Conservation (phyloP, 2,113 vertebrate species). For the Forbesichthys papilliferus region DNA sequence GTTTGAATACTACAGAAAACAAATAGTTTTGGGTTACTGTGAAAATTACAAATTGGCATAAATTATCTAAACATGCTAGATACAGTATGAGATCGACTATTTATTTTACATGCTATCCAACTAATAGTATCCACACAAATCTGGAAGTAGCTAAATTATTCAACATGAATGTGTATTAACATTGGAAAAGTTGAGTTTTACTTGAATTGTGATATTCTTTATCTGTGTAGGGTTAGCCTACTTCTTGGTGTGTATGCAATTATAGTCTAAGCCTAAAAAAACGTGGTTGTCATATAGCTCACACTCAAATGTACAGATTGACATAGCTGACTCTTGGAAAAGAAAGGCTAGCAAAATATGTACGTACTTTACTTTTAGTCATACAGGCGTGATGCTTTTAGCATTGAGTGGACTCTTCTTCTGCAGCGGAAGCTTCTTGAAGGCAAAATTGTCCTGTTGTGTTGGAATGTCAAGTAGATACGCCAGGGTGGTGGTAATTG, state of each 20-base stretch:
- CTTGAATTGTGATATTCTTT: too few relatives aligned
- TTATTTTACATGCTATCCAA: too few relatives aligned
- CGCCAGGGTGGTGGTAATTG: slow-evolving; percentile 47
- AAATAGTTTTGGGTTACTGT: background rate
- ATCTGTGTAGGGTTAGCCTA: background rate
- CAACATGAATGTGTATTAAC: too few relatives aligned
- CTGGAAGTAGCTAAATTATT: background rate
- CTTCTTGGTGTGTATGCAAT: too few relatives aligned
- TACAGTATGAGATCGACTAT: too few relatives aligned
- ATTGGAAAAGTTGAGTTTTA: too few relatives aligned
- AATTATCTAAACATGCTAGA: too few relatives aligned
- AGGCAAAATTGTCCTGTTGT: slow-evolving; percentile 43
- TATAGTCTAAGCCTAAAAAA: too few relatives aligned
- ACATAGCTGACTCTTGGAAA: too few relatives aligned
- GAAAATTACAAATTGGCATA: background rate
- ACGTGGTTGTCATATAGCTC: background rate
- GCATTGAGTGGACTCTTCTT: slow-evolving; percentile 13
- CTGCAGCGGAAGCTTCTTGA: slow-evolving; percentile 40
- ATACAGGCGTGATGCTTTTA: slow-evolving; percentile 29
- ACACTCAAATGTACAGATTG: too few relatives aligned
- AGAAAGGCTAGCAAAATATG: slow-evolving; percentile 31
- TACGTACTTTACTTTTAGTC: background rate
- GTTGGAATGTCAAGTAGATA: slow-evolving; percentile 67
- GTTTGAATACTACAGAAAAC: background rate
- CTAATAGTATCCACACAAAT: too few relatives aligned